These are phyloP conservation scores for Octomys mimax DNA, from an alignment of 2,797 vertebrate species.

Conservation along the genomic window DNA sequence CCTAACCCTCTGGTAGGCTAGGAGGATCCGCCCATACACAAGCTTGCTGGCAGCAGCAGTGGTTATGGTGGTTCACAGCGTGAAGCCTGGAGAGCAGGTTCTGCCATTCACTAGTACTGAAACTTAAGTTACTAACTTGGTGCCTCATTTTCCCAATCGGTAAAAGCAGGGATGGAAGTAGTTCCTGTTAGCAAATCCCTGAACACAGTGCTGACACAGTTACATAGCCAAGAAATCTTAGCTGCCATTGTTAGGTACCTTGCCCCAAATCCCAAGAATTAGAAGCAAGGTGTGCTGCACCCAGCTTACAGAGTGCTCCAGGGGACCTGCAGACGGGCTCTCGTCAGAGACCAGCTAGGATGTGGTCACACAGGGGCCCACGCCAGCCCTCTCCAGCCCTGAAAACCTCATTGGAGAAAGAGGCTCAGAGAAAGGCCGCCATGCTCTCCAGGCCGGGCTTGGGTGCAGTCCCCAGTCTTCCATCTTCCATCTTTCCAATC, in stretches of 20 bases:
- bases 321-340: neutral
- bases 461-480: neutral
- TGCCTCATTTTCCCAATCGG: neutral
- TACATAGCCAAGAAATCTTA: neutral
- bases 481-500: neutral
- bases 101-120: neutral
- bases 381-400: neutral
- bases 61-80: neutral
- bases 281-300: neutral
- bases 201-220: neutral
- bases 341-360: rapidly evolving
- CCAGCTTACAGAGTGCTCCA: rapidly evolving
- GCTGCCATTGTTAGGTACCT: neutral
- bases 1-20: neutral
- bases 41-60: neutral
- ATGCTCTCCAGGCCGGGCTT: rapidly evolving
- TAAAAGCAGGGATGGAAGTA: neutral
- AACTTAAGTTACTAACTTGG: neutral
- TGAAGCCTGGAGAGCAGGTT: neutral
- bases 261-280: neutral
- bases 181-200: neutral
- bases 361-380: neutral
- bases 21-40: neutral
- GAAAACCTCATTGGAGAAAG: neutral
- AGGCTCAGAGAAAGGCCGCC: neutral